Base-by-base conservation (phyloP, 37 sponge, comb jelly and placozoan species). In the Bolinopsis microptera region DNA sequence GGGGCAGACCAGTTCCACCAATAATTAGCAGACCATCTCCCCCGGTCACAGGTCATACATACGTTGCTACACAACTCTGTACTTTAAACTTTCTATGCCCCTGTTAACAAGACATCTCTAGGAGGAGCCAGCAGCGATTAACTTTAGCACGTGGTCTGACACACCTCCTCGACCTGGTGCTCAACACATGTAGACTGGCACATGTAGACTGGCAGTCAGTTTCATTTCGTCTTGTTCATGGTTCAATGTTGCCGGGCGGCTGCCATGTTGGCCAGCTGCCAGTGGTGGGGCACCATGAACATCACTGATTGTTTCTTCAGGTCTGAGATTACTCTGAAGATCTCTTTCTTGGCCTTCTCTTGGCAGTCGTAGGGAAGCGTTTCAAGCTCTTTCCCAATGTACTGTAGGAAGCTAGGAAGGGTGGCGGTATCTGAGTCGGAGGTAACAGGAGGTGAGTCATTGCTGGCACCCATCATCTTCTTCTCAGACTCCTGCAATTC, bases 251-350 rank as follows among this genome's bases (percentile, higher is more conserved):
- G 61, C 61, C 61, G 5, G 13, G 61, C 13, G 13, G 61, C 61
- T 18, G 61, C 61, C 61, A 48, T 48, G 61, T 48, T 48, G 75
- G 75, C 31, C 1, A 86, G 90, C 22, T 86, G 90, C 90, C 90
- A 86, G 28, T 86, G 90, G 39, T 86, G 48, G 2, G 90, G 90
- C 26, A 86, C 61, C 90, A 86, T 86, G 61, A 41, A 30, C 90
- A 41, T 41, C 37, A 30, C 23, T 9, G 48, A 39, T 30, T 39
- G 61, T 23, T 41, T 86, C 90, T 86, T 86, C 90, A 41, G 61
- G 27, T 86, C 90, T 0, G 41, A 41, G 13, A 86, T 41, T 0
- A 86, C 61, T 3, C 30, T 37, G 61, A 86, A 86, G 38, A 86
- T 86, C 26, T 41, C 90, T 5, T 3, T 30, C 35, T 86, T 86